Percentiles rank a stretch among this genome's conserved stretches.
phyloP scores from a whole-genome alignment of 2,113 vertebrate species.

The Capra hircus region DNA sequence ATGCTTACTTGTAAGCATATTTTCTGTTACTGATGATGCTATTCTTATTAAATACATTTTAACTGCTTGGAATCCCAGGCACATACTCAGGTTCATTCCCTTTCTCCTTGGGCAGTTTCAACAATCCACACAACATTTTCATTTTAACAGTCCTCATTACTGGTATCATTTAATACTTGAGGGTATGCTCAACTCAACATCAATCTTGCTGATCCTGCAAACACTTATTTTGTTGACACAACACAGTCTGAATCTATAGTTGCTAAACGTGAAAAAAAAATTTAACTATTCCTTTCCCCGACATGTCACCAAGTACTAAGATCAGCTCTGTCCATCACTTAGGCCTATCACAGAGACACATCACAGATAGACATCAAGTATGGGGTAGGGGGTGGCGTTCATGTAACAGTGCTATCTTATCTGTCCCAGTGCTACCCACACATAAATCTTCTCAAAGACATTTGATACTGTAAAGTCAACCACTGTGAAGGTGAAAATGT shows the following conservation, averaged over 20 bases:
- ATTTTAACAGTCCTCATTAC: conserved; percentile 37
- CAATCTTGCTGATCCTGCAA: conserved; percentile 50
- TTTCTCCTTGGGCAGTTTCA: conserved; percentile 56
- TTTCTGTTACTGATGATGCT: background rate
- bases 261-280: conserved; percentile 2
- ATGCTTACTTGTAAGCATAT: background rate
- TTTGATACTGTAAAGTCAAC: background rate
- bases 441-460: background rate
- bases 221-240: conserved; percentile 47
- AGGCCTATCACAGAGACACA: background rate
- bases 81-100: conserved; percentile 38
- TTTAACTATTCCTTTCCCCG: background rate
- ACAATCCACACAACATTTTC: conserved; percentile 30
- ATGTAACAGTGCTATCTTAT: background rate
- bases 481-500: background rate
- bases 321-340: background rate
- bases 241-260: conserved; percentile 19
- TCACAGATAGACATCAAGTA: background rate
- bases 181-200: conserved; percentile 49
- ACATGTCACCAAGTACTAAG: background rate
- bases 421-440: too few relatives aligned
- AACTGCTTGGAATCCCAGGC: conserved; percentile 46
- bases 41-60: background rate
- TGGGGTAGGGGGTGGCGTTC: fast-evolving
- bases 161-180: conserved; percentile 43